phyloP scores from a whole-genome alignment of 2,888 invertebrate species.

The Eledone cirrhosa region DNA sequence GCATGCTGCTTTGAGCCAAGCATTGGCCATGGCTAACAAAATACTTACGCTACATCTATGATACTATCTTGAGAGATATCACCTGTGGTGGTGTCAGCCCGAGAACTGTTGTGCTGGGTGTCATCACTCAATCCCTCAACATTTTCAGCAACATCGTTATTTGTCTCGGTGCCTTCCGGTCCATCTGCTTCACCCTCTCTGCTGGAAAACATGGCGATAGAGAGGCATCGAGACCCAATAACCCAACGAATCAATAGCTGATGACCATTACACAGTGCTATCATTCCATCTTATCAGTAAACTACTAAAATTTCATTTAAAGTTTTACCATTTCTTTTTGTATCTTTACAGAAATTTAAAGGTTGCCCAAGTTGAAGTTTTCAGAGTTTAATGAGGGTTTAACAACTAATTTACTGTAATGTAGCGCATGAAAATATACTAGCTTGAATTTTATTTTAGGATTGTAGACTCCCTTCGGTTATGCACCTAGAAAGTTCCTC shows the following conservation, averaged over 20 bases:
- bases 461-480: too few relatives aligned
- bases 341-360: too few relatives aligned
- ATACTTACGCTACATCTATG: slow-evolving; percentile 71
- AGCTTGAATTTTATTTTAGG: too few relatives aligned
- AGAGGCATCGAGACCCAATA: slow-evolving; percentile 19
- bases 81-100: slow-evolving; percentile 68
- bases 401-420: too few relatives aligned
- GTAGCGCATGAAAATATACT: too few relatives aligned
- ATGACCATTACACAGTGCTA: not conserved
- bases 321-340: too few relatives aligned
- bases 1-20: slow-evolving; percentile 11
- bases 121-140: slow-evolving; percentile 33
- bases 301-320: too few relatives aligned
- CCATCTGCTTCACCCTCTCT: slow-evolving; percentile 36
- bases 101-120: slow-evolving; percentile 43
- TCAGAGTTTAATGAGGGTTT: too few relatives aligned
- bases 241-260: slow-evolving; percentile 2
- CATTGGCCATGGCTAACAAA: slow-evolving; percentile 4
- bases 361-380: too few relatives aligned
- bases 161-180: slow-evolving; percentile 38
- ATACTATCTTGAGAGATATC: slow-evolving; percentile 96
- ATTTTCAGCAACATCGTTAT: slow-evolving; percentile 38
- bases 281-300: too few relatives aligned
- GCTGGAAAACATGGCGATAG: slow-evolving; percentile 33
- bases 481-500: too few relatives aligned